Percentiles rank a stretch among this genome's conserved stretches.
phyloP scores from a whole-genome alignment of 1,140 invertebrate species.

The Brachionus calyciflorus region DNA sequence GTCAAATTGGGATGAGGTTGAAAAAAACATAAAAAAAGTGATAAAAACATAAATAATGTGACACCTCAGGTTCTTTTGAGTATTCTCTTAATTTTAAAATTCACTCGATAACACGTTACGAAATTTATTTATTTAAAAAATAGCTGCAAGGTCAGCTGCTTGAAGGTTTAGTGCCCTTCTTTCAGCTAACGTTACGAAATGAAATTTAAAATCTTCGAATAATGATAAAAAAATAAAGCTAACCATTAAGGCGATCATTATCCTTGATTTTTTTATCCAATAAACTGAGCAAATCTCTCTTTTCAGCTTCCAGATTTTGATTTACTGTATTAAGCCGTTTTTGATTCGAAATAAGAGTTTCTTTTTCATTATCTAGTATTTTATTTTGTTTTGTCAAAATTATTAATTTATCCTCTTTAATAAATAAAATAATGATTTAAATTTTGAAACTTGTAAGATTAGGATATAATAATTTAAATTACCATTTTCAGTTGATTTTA shows the following conservation, averaged over 20 bases:
- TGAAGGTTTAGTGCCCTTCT: no score
- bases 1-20: no score
- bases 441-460: background rate
- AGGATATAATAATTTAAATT: background rate
- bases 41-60: no score
- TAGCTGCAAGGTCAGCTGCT: no score
- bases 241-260: conserved; percentile 56
- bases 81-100: no score
- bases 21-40: no score
- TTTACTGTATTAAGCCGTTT: conserved; percentile 50
- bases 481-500: conserved; percentile 23
- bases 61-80: no score
- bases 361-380: conserved; percentile 42
- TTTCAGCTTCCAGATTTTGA: conserved; percentile 55
- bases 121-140: no score
- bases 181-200: no score
- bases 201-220: no score
- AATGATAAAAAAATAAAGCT: conserved; percentile 13
- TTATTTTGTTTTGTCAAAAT: conserved; percentile 17
- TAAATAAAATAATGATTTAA: background rate
- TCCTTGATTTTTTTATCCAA: conserved; percentile 55
- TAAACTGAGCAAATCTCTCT: conserved; percentile 53
- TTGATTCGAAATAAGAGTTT: conserved; percentile 48
- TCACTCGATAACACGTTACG: no score
- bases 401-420: conserved; percentile 28